Evolutionary conservation across 2,888 invertebrate species (phyloP).

Genomic region (Boloria euphrosyne): DNA sequence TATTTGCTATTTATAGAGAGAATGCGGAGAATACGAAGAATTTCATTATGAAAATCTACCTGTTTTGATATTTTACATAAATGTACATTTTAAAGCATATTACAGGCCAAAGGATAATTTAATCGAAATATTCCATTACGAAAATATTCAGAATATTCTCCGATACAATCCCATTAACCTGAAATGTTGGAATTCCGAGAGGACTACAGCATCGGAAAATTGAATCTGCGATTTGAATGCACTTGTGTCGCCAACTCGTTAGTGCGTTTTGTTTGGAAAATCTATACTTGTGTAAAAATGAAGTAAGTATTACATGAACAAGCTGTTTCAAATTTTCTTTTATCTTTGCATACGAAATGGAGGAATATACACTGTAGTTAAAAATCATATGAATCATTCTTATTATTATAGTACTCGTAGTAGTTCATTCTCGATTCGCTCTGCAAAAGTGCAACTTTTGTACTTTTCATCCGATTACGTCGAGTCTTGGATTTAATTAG

Average conservation of each 20-base stretch:
- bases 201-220: conserved; percentile 24
- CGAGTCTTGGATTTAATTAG: too few species aligned
- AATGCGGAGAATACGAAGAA: too few species aligned
- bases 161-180: conserved; percentile 26
- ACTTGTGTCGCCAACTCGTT: conserved; percentile 25
- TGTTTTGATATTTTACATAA: neutral
- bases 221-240: conserved; percentile 25
- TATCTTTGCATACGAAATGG: neutral
- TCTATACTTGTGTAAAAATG: neutral
- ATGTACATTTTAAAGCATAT: neutral
- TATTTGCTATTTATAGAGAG: too few species aligned
- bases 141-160: conserved; percentile 18
- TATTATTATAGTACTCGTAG: too few species aligned
- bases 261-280: conserved; percentile 26
- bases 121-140: neutral
- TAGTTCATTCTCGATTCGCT: too few species aligned
- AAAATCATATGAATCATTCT: neutral
- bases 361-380: neutral
- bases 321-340: neutral
- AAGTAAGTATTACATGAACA: neutral
- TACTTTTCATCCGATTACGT: too few species aligned
- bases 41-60: too few species aligned
- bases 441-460: too few species aligned
- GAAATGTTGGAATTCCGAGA: conserved; percentile 14
- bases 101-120: neutral